Percentiles rank a stretch among this genome's conserved stretches.
Evolutionary conservation across 2,797 vertebrate genomes (phyloP).

Genomic region (Cryptoblepharus egeriae): DNA sequence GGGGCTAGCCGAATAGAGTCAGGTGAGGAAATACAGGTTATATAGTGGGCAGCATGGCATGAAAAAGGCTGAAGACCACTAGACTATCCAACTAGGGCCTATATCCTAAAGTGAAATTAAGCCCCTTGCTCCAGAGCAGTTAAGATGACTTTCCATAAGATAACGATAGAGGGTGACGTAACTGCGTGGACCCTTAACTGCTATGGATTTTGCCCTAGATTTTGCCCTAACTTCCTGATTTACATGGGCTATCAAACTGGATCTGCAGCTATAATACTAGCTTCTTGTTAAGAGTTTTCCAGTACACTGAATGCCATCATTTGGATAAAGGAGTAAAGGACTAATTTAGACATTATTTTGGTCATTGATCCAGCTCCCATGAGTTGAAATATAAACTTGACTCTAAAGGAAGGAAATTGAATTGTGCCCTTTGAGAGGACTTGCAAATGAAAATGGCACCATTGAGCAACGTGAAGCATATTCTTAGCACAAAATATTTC

Average conservation of each 20-base stretch:
- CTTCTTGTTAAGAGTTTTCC: background rate
- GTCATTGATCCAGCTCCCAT: background rate
- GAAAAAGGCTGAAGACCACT: too few species aligned
- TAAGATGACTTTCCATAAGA: too few species aligned
- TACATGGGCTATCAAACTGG: background rate
- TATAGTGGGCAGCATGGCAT: too few species aligned
- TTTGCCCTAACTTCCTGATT: too few species aligned
- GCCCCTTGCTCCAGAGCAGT: too few species aligned
- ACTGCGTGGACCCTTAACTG: too few species aligned
- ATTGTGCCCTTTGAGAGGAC: background rate
- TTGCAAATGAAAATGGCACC: slow-evolving; percentile 19
- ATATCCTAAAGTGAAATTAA: too few species aligned
- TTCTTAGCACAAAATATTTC: slow-evolving; percentile 8
- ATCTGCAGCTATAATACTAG: background rate
- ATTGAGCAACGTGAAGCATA: background rate
- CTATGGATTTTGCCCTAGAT: too few species aligned
- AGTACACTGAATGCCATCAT: background rate
- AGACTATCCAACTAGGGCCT: too few species aligned
- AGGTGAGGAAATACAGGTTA: too few species aligned
- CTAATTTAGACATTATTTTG: background rate
- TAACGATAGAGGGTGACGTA: too few species aligned
- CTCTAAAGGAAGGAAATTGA: slow-evolving; percentile 5
- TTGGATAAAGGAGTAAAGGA: background rate
- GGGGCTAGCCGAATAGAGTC: too few species aligned
- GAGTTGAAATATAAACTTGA: background rate